These are phyloP conservation scores for Misgurnus mizolepis DNA, from an alignment of 2,113 vertebrate genomes.

Conservation along the genomic window DNA sequence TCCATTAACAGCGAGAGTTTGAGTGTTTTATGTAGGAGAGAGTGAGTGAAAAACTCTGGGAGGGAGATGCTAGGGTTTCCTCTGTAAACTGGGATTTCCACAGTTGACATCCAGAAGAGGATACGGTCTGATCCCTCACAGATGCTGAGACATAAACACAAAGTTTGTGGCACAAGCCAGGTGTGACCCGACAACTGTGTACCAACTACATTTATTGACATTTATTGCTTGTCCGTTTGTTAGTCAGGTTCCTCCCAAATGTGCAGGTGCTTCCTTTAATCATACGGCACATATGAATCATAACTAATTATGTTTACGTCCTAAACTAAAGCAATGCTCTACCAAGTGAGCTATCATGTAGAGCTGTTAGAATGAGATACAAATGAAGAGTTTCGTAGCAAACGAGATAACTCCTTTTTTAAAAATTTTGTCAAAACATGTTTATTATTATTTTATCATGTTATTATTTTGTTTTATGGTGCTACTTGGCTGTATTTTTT, in stretches of 20 bases:
- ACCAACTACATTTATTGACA: neutral
- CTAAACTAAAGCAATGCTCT: neutral
- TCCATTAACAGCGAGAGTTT: constrained; percentile 36
- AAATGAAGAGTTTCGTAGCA: no score
- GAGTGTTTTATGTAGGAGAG: neutral
- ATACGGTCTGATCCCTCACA: neutral
- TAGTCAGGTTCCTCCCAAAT: neutral
- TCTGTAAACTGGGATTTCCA: constrained; percentile 51
- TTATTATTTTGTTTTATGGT: no score
- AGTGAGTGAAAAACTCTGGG: neutral
- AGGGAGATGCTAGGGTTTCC: constrained; percentile 8
- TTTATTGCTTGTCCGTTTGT: neutral
- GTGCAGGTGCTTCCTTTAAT: constrained; percentile 24
- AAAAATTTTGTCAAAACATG: no score
- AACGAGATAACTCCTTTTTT: no score
- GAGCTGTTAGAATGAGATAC: no score
- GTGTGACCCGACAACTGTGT: constrained; percentile 5
- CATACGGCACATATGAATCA: neutral
- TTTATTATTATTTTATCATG: no score
- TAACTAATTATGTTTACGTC: neutral
- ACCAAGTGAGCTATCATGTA: no score
- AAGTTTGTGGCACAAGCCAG: neutral
- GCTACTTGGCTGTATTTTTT: no score
- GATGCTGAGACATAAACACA: constrained; percentile 12
- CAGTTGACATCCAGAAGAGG: constrained; percentile 36